A percentile compares a stretch with the other conserved stretches of the same genome.
phyloP scores from a whole-genome alignment of 1,140 invertebrate species.

The Chlorops oryzae region DNA sequence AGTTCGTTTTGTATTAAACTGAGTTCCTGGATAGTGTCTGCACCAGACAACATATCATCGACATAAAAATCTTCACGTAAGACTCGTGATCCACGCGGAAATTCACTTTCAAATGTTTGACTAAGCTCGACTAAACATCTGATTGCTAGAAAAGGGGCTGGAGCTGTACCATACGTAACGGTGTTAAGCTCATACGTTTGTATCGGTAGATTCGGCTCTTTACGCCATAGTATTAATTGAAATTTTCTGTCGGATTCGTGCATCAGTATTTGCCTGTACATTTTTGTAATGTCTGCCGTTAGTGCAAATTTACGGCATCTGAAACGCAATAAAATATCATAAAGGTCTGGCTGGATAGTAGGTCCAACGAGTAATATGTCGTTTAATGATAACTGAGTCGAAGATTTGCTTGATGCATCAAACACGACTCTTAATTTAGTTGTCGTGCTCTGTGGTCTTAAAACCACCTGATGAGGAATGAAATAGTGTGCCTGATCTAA shows the following conservation, averaged over 20 bases:
- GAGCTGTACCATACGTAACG: slow-evolving; percentile 9
- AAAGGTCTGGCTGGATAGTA: slow-evolving; percentile 45
- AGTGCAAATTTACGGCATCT: slow-evolving; percentile 33
- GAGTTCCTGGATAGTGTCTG: neutral
- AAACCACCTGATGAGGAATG: slow-evolving; percentile 32
- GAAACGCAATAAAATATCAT: slow-evolving; percentile 44
- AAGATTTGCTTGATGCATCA: slow-evolving; percentile 15
- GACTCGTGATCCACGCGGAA: neutral
- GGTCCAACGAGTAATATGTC: slow-evolving; percentile 39
- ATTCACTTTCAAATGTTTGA: neutral
- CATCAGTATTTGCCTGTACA: slow-evolving; percentile 48
- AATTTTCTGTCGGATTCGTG: slow-evolving; percentile 32
- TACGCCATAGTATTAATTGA: slow-evolving; percentile 48
- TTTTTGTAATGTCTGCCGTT: slow-evolving; percentile 43
- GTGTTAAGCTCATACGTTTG: slow-evolving; percentile 20
- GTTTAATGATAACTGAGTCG: slow-evolving; percentile 36
- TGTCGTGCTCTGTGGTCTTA: slow-evolving; percentile 19
- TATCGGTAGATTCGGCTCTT: slow-evolving; percentile 16
- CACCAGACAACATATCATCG: slow-evolving; percentile 7
- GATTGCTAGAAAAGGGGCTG: slow-evolving; percentile 9
- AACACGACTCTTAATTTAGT: slow-evolving; percentile 37
- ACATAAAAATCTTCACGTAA: slow-evolving; percentile 6
- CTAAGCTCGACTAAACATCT: slow-evolving; percentile 2
- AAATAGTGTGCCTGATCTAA: slow-evolving; percentile 16
- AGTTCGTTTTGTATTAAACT: slow-evolving; percentile 4